phyloP scores from a whole-genome alignment of 2,888 invertebrate genomes.

The Thymelicus lineola region DNA sequence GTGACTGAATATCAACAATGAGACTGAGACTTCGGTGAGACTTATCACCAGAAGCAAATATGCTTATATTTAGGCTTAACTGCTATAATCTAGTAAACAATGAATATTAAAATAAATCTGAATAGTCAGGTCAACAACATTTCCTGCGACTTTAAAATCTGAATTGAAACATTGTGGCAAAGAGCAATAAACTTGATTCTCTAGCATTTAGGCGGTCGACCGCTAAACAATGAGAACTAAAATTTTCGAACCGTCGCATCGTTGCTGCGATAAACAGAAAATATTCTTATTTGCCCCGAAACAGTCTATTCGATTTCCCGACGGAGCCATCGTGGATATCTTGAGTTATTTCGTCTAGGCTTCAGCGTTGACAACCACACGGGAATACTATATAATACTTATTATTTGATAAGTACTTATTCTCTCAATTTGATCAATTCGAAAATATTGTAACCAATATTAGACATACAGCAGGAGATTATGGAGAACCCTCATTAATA shows the following conservation, averaged over 20 bases:
- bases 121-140: too few relatives aligned
- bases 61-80: too few relatives aligned
- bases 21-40: too few relatives aligned
- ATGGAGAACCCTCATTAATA: too few relatives aligned
- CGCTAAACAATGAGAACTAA: neutral
- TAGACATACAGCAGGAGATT: too few relatives aligned
- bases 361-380: neutral
- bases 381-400: slow-evolving; percentile 3
- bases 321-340: slow-evolving; percentile 31
- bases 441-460: slow-evolving; percentile 1
- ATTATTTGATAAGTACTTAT: slow-evolving; percentile 3
- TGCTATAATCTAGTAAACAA: too few relatives aligned
- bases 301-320: slow-evolving; percentile 27
- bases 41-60: too few relatives aligned
- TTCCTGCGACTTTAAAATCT: too few relatives aligned
- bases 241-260: neutral
- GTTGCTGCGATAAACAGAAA: slow-evolving; percentile 7
- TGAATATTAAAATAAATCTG: too few relatives aligned
- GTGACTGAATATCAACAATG: too few relatives aligned
- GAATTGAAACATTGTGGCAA: too few relatives aligned
- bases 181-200: too few relatives aligned
- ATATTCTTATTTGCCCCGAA: slow-evolving; percentile 25
- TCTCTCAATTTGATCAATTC: slow-evolving; percentile 11
- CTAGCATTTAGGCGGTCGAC: neutral
- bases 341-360: slow-evolving; percentile 23